A percentile compares a stretch with the other conserved stretches of the same genome.
Evolutionary conservation across 1,140 invertebrate species (phyloP).

Genomic region (Orius insidiosus): DNA sequence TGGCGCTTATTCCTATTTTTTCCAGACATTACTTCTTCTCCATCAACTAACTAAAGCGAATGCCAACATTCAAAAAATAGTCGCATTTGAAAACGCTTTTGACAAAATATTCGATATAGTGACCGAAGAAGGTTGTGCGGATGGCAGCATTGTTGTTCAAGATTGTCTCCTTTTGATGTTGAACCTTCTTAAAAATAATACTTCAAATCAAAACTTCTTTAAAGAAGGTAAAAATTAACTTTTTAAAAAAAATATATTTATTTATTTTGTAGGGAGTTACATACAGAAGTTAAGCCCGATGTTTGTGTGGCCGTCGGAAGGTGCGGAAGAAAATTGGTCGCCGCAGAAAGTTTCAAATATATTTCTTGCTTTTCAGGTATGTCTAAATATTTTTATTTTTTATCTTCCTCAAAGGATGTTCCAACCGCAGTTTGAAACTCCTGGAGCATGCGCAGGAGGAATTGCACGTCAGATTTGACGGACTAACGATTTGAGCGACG

Average conservation of each 20-base stretch:
- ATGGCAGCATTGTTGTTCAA: constrained; percentile 95
- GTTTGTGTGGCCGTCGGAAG: constrained; percentile 55
- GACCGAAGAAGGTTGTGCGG: constrained; percentile 73
- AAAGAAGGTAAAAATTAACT: constrained; percentile 80
- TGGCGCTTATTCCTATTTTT: constrained; percentile 13
- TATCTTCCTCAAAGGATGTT: too few species aligned
- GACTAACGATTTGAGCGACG: too few species aligned
- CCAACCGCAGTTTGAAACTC: too few species aligned
- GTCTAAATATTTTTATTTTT: constrained; percentile 8
- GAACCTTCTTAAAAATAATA: constrained; percentile 86
- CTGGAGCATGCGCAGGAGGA: too few species aligned
- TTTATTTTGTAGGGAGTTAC: constrained; percentile 44
- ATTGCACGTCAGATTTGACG: too few species aligned
- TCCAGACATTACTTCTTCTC: constrained; percentile 67
- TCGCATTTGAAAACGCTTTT: constrained; percentile 98
- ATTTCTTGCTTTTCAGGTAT: constrained; percentile 69
- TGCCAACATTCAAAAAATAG: constrained; percentile 97
- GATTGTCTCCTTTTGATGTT: constrained; percentile 92
- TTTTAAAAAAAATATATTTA: constrained; percentile 11
- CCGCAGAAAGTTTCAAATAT: constrained; percentile 91
- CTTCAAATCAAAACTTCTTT: constrained; percentile 97
- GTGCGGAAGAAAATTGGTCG: constrained; percentile 61
- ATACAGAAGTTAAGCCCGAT: constrained; percentile 78
- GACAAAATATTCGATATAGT: constrained; percentile 91
- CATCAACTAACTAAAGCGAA: constrained; percentile 89